A percentile compares a stretch with the other conserved stretches of the same genome.
Evolutionary conservation across 2,113 vertebrate species (phyloP).

Genomic region (Hippocampus guttulatus): DNA sequence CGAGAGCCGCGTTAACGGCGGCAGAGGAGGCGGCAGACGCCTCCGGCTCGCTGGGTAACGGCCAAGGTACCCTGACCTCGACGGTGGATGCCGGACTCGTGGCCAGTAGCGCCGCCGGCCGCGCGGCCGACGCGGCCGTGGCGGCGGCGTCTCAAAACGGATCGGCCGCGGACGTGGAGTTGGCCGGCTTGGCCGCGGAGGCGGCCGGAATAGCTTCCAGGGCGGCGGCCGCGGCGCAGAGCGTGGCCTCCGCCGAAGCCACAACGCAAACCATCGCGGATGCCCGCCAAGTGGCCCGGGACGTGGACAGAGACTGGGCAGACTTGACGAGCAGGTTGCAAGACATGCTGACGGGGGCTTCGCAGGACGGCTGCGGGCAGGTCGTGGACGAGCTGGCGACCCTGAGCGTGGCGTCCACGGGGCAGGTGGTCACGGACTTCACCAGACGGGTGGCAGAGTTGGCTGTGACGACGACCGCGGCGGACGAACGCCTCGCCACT

Average conservation of each 20-base stretch:
- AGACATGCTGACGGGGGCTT: neutral
- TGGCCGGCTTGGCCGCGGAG: neutral
- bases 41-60: neutral
- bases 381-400: neutral
- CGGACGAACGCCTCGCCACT: too few relatives aligned
- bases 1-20: neutral
- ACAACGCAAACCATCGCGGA: neutral
- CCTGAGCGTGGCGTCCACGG: neutral
- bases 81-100: neutral
- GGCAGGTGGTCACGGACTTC: neutral
- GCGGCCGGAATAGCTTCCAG: neutral
- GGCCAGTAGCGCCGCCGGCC: slow-evolving; percentile 3
- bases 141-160: neutral
- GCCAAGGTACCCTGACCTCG: neutral
- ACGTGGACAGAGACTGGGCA: neutral
- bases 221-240: neutral
- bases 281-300: neutral
- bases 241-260: neutral
- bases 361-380: neutral
- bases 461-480: neutral
- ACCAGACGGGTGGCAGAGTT: neutral
- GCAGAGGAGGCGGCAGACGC: neutral
- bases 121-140: neutral
- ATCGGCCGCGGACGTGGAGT: neutral
- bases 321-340: neutral